Percentiles rank a stretch among this genome's conserved stretches.
These are phyloP conservation scores for Vulpes lagopus DNA, from an alignment of 2,113 vertebrate species.

Conservation along the genomic window DNA sequence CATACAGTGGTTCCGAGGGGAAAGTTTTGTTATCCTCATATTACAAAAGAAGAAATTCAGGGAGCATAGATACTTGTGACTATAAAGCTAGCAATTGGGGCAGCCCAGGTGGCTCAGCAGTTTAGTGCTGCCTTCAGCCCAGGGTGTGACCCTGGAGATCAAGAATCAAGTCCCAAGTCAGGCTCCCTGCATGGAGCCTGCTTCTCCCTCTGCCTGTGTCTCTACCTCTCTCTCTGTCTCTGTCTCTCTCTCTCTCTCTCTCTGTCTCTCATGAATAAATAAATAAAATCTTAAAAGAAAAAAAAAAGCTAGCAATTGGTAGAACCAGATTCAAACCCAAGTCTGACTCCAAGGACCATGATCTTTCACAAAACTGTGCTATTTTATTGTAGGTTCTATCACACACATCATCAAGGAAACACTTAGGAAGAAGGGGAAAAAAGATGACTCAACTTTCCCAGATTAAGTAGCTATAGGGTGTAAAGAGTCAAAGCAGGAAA, in stretches of 20 bases:
- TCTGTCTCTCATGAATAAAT: no score
- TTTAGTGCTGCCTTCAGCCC: no score
- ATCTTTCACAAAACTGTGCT: background rate
- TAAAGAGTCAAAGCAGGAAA: background rate
- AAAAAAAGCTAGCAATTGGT: background rate
- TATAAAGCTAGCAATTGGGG: background rate
- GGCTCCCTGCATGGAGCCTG: no score
- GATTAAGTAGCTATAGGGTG: background rate
- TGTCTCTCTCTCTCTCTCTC: no score
- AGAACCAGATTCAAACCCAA: background rate
- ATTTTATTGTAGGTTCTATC: background rate
- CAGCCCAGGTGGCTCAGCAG: no score
- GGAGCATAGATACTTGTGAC: background rate
- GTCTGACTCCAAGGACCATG: background rate
- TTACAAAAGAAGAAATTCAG: background rate
- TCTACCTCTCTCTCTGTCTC: no score
- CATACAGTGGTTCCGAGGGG: background rate
- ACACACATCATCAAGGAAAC: background rate
- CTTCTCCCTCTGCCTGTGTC: no score
- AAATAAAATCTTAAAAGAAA: no score
- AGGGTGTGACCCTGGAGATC: no score
- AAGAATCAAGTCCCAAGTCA: no score
- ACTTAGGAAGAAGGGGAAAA: background rate
- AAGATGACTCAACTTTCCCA: background rate
- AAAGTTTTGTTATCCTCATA: background rate